phyloP scores from a whole-genome alignment of 2,113 vertebrate genomes.

The Thalassoma bifasciatum region DNA sequence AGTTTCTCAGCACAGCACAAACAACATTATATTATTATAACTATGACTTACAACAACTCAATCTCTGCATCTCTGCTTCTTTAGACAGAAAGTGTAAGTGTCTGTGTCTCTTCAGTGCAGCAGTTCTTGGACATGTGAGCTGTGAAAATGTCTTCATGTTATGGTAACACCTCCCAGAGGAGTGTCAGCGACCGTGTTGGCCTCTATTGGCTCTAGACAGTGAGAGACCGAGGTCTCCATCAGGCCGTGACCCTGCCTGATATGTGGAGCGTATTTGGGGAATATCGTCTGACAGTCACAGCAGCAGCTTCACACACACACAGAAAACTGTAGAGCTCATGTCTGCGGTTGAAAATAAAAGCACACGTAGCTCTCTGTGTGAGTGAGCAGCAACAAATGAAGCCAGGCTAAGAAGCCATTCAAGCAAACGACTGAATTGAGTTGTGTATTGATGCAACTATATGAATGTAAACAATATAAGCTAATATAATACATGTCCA shows the following conservation, averaged over 20 bases:
- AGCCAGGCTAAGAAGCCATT: constrained; percentile 44
- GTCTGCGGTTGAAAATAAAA: constrained; percentile 6
- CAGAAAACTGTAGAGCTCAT: not conserved
- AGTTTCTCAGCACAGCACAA: too few relatives aligned
- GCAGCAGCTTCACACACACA: constrained; percentile 6
- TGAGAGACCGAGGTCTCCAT: constrained; percentile 59
- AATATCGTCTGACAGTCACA: constrained; percentile 65
- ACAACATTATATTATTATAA: too few relatives aligned
- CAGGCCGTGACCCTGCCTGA: constrained; percentile 72
- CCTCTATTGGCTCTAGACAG: constrained; percentile 51
- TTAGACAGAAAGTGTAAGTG: too few relatives aligned
- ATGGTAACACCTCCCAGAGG: constrained; percentile 65
- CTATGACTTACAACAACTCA: too few relatives aligned
- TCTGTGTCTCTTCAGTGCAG: too few relatives aligned
- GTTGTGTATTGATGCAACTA: constrained; percentile 49
- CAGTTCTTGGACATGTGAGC: too few relatives aligned
- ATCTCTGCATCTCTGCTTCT: too few relatives aligned
- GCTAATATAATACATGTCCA: constrained; percentile 12
- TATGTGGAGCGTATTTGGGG: constrained; percentile 40
- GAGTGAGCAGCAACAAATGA: constrained; percentile 27
- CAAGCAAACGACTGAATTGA: constrained; percentile 39
- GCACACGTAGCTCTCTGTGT: not conserved
- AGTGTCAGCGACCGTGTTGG: constrained; percentile 44
- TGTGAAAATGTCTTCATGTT: constrained; percentile 58
- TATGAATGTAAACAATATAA: constrained; percentile 38